Conservation (phyloP, 2,797 vertebrate species). For the Naso thynnoides region DNA sequence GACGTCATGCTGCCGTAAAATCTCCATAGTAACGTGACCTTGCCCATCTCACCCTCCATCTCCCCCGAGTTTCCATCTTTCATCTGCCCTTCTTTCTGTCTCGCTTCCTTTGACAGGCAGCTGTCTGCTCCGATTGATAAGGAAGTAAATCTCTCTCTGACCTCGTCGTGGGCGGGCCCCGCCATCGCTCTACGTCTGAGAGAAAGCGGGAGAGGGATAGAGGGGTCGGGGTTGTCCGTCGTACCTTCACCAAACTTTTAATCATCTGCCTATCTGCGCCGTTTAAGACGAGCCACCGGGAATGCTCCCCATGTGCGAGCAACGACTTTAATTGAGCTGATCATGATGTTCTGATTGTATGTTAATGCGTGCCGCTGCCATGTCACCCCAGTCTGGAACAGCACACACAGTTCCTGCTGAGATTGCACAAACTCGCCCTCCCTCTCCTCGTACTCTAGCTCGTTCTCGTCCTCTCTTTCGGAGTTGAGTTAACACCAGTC, state of each 20-base stretch:
- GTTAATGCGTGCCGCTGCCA: constrained; percentile 47
- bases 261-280: constrained; percentile 21
- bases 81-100: constrained; percentile 45
- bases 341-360: constrained; percentile 59
- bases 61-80: constrained; percentile 50
- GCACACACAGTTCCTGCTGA: constrained; percentile 72
- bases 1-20: constrained; percentile 64
- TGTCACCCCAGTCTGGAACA: constrained; percentile 54
- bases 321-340: constrained; percentile 53
- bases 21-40: constrained; percentile 76
- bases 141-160: constrained; percentile 65
- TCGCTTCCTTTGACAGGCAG: constrained; percentile 63
- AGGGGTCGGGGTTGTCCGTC: constrained; percentile 59
- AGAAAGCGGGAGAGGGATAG: constrained; percentile 1
- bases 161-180: constrained; percentile 61
- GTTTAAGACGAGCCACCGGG: constrained; percentile 9
- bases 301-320: constrained; percentile 7
- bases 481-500: not conserved
- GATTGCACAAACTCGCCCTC: constrained; percentile 57
- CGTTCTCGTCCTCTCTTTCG: constrained; percentile 9
- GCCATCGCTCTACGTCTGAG: constrained; percentile 18
- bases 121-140: constrained; percentile 63
- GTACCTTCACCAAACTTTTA: constrained; percentile 28
- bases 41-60: constrained; percentile 58
- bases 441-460: constrained; percentile 4